Percentiles rank a stretch among this genome's conserved stretches.
phyloP scores from a whole-genome alignment of 2,888 invertebrate genomes.

The Lasioglossum marginatum region DNA sequence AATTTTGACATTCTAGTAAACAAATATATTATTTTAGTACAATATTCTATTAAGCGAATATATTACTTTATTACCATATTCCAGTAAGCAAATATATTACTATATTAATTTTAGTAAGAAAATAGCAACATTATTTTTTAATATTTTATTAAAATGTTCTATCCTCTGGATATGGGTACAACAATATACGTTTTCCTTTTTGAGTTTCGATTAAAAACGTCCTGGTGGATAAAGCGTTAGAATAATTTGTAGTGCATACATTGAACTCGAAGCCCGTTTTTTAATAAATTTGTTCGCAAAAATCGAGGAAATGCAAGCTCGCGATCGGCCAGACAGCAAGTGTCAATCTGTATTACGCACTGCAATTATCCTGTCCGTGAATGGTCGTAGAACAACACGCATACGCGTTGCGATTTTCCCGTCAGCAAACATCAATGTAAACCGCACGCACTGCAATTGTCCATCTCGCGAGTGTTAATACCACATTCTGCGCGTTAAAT shows the following conservation, averaged over 20 bases:
- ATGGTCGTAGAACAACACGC: not conserved
- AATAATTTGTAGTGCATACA: not conserved
- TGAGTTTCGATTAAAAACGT: too few relatives aligned
- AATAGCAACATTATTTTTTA: too few relatives aligned
- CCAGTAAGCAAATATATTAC: too few relatives aligned
- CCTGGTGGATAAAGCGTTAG: too few relatives aligned
- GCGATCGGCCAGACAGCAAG: not conserved
- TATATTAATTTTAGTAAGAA: too few relatives aligned
- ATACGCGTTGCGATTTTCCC: not conserved
- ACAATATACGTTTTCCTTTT: too few relatives aligned
- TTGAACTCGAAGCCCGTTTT: not conserved
- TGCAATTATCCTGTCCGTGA: not conserved
- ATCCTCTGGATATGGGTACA: too few relatives aligned
- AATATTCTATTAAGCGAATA: too few relatives aligned
- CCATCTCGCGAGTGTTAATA: not conserved
- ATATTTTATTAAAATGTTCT: too few relatives aligned
- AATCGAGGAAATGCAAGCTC: not conserved
- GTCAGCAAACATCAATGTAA: not conserved
- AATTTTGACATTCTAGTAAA: too few relatives aligned
- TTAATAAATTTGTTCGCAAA: not conserved
- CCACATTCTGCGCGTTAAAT: not conserved
- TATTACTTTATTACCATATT: too few relatives aligned
- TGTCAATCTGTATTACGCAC: not conserved
- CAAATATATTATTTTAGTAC: too few relatives aligned
- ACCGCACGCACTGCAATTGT: not conserved